phyloP scores from a whole-genome alignment of 1,140 invertebrate species.

The Cryptotermes secundus region DNA sequence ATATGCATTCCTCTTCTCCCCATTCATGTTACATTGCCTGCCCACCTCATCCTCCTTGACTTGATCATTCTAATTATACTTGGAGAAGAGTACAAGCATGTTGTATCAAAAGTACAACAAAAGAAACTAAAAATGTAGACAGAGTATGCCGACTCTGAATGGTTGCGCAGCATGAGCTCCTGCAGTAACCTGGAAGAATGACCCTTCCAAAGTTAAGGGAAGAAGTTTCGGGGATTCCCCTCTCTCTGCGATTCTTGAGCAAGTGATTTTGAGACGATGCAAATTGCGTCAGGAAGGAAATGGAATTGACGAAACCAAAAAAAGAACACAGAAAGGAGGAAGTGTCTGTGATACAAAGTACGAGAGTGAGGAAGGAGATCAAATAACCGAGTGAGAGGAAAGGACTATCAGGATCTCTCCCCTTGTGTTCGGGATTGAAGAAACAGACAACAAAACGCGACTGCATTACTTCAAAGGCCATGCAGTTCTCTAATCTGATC shows the following conservation, averaged over 20 bases:
- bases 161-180: not conserved
- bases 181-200: not conserved
- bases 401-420: not conserved
- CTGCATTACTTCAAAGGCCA: not conserved
- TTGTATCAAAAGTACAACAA: no score
- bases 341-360: not conserved
- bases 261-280: slow-evolving; percentile 49
- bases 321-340: not conserved
- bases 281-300: slow-evolving; percentile 49
- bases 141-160: no score
- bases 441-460: not conserved
- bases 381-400: slow-evolving; percentile 2
- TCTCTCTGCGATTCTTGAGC: slow-evolving; percentile 33
- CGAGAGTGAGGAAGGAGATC: not conserved
- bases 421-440: not conserved
- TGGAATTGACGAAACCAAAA: slow-evolving; percentile 36
- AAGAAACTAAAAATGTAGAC: no score
- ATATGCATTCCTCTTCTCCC: no score
- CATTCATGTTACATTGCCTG: no score
- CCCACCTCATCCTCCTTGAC: no score
- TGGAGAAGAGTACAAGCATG: no score
- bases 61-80: no score
- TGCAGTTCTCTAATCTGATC: no score
- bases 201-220: not conserved
- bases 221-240: not conserved